Conservation (phyloP, 1,140 invertebrate species). For the Akabosia matsudoensis region DNA sequence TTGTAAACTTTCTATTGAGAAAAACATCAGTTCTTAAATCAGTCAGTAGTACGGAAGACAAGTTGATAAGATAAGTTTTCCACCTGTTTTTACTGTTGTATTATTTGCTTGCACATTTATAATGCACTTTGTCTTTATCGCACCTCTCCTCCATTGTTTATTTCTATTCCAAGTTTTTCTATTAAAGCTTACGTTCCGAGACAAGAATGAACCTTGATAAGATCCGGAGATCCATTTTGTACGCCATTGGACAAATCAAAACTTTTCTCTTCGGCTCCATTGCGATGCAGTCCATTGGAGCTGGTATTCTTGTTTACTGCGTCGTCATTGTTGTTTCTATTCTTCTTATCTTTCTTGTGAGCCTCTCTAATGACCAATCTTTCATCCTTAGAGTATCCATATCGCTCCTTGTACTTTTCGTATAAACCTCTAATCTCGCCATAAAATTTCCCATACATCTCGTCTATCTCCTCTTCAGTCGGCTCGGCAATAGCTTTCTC, state of each 20-base stretch:
- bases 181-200: too few species aligned
- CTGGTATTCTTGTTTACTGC: neutral
- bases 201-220: neutral
- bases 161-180: too few species aligned
- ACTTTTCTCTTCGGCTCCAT: too few species aligned
- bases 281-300: too few species aligned
- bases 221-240: neutral
- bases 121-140: too few species aligned
- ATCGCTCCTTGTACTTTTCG: slow-evolving; percentile 21
- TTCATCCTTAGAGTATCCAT: slow-evolving; percentile 14
- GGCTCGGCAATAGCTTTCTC: neutral
- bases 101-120: too few species aligned
- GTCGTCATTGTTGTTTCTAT: neutral
- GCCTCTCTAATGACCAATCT: neutral
- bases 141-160: too few species aligned
- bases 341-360: neutral
- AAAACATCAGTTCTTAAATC: too few species aligned
- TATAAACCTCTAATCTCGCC: neutral
- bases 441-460: slow-evolving; percentile 13
- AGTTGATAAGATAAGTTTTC: too few species aligned
- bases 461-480: slow-evolving; percentile 1
- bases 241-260: neutral
- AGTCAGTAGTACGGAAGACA: too few species aligned
- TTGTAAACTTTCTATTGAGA: too few species aligned
- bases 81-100: too few species aligned